Evolutionary conservation across 2,888 invertebrate genomes (phyloP).

Genomic region (Drosophila eohydei): DNA sequence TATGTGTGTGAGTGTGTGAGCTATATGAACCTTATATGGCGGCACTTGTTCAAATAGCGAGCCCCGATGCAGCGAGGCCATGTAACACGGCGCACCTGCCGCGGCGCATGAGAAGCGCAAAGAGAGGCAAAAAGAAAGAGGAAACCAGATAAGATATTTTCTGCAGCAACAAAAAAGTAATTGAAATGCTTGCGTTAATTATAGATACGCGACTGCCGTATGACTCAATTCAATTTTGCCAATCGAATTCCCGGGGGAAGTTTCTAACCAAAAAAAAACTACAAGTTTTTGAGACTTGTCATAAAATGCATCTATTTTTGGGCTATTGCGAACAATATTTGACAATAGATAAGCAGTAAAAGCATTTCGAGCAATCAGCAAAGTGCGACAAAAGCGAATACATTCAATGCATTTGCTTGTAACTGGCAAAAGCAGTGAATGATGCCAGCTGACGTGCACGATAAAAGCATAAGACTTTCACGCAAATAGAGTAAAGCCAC

Average conservation of each 20-base stretch:
- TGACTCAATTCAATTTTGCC: conserved; percentile 42
- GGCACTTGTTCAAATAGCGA: conserved; percentile 19
- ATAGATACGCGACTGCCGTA: conserved; percentile 32
- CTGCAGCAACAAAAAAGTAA: conserved; percentile 36
- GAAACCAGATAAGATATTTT: conserved; percentile 69
- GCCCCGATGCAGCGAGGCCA: conserved; percentile 24
- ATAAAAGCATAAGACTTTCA: too few species aligned
- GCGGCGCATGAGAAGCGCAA: neutral
- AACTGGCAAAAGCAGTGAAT: neutral
- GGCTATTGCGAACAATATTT: conserved; percentile 6
- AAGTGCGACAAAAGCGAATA: conserved; percentile 4
- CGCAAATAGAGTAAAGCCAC: neutral
- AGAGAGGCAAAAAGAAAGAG: conserved; percentile 13
- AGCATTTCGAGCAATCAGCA: conserved; percentile 21
- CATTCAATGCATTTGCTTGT: neutral
- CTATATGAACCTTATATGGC: conserved; percentile 15
- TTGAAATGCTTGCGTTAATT: conserved; percentile 64
- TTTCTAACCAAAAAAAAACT: conserved; percentile 11
- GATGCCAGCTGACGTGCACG: neutral
- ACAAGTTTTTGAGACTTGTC: conserved; percentile 19
- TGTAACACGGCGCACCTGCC: conserved; percentile 55
- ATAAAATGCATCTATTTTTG: conserved; percentile 46
- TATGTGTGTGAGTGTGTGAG: conserved; percentile 3
- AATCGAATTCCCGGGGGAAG: conserved; percentile 24
- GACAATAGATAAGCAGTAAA: conserved; percentile 24